Conservation (phyloP, 2,797 vertebrate genomes). For the Crenichthys baileyi region DNA sequence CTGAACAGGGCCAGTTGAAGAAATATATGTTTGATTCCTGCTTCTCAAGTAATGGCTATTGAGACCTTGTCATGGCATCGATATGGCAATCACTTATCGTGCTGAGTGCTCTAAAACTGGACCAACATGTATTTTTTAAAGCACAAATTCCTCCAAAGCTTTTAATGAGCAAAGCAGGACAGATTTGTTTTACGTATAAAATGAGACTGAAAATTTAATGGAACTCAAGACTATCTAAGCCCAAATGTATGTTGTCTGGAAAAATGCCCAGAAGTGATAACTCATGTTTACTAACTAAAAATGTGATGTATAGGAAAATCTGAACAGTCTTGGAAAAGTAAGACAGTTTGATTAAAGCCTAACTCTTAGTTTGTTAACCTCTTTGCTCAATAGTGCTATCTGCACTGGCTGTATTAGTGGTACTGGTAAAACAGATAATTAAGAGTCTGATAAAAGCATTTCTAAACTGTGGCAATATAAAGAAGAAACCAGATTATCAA, state of each 20-base stretch:
- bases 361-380: too few species aligned
- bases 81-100: constrained; percentile 14
- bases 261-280: neutral
- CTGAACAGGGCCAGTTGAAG: neutral
- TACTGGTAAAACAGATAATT: neutral
- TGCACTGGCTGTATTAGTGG: too few species aligned
- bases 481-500: neutral
- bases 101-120: constrained; percentile 8
- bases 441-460: neutral
- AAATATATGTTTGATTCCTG: constrained; percentile 7
- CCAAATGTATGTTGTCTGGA: constrained; percentile 20
- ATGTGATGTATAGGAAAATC: neutral
- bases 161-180: constrained; percentile 11
- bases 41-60: constrained; percentile 2
- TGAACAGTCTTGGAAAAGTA: neutral
- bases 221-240: constrained; percentile 3
- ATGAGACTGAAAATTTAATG: constrained; percentile 8
- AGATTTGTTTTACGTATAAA: constrained; percentile 21
- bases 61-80: neutral
- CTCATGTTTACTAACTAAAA: neutral
- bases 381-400: too few species aligned
- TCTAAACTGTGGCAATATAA: neutral
- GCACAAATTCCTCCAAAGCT: constrained; percentile 12
- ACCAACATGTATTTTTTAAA: constrained; percentile 15
- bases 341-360: neutral